Percentiles rank a stretch among this genome's conserved stretches.
Evolutionary conservation across 2,797 vertebrate species (phyloP).

Genomic region (Betta splendens): DNA sequence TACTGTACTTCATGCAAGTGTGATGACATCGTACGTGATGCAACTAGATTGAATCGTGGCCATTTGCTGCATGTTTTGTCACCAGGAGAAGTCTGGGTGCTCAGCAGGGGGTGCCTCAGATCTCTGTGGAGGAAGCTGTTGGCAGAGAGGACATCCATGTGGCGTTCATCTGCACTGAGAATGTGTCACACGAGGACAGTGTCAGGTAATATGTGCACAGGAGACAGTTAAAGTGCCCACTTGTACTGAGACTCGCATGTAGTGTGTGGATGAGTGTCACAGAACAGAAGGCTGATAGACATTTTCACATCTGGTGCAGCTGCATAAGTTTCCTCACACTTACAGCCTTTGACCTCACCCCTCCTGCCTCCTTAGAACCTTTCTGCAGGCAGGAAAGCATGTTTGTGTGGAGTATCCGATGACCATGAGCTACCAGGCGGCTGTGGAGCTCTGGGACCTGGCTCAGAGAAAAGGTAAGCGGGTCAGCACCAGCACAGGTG

Average conservation of each 20-base stretch:
- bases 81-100: constrained; percentile 82
- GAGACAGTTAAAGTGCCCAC: too few relatives aligned
- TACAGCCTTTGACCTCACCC: too few relatives aligned
- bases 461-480: constrained; percentile 88
- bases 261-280: too few relatives aligned
- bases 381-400: constrained; percentile 91
- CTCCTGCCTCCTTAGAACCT: constrained; percentile 75
- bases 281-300: too few relatives aligned
- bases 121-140: constrained; percentile 85
- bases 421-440: constrained; percentile 80
- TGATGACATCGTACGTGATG: too few relatives aligned
- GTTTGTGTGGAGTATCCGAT: constrained; percentile 96
- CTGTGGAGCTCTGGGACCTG: constrained; percentile 84
- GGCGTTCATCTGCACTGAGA: constrained; percentile 92
- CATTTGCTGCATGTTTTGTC: not conserved
- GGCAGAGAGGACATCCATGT: constrained; percentile 82
- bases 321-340: too few relatives aligned
- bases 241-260: too few relatives aligned
- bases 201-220: too few relatives aligned
- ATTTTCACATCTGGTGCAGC: too few relatives aligned
- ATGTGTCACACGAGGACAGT: constrained; percentile 83
- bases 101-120: constrained; percentile 83
- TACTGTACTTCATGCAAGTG: too few relatives aligned
- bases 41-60: too few relatives aligned
- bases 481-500: too few relatives aligned